These are phyloP conservation scores for Lasiurus cinereus DNA, from an alignment of 2,113 vertebrate species.

Conservation along the genomic window DNA sequence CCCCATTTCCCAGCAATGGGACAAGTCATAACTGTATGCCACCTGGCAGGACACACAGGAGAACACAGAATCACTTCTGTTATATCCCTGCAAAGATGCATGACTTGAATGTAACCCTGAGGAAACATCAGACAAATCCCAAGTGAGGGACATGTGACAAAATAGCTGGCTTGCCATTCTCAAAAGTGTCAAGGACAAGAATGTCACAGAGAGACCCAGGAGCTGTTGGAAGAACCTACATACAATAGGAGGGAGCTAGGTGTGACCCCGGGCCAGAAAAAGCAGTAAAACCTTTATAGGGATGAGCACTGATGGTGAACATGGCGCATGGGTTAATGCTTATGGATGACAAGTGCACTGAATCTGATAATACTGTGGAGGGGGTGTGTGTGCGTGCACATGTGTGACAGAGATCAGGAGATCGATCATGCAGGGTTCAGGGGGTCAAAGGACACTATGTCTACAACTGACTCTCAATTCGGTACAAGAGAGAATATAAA, in stretches of 20 bases:
- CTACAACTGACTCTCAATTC: neutral
- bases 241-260: neutral
- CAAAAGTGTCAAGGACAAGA: neutral
- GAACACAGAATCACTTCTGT: neutral
- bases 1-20: neutral
- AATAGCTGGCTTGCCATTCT: neutral
- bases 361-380: neutral
- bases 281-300: neutral
- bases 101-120: neutral
- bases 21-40: neutral
- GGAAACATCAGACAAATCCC: neutral
- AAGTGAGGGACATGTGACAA: accelerated
- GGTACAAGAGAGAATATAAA: neutral
- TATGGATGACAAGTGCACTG: neutral
- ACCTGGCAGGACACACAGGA: neutral
- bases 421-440: neutral
- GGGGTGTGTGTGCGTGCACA: too few relatives aligned
- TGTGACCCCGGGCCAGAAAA: neutral
- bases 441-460: neutral
- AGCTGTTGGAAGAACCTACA: neutral
- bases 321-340: accelerated
- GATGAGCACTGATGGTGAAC: neutral
- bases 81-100: accelerated
- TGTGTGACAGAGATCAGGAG: neutral
- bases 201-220: neutral